These are phyloP conservation scores for Ceratoteleas bidentatus DNA, from an alignment of 1,140 invertebrate species.

Conservation along the genomic window DNA sequence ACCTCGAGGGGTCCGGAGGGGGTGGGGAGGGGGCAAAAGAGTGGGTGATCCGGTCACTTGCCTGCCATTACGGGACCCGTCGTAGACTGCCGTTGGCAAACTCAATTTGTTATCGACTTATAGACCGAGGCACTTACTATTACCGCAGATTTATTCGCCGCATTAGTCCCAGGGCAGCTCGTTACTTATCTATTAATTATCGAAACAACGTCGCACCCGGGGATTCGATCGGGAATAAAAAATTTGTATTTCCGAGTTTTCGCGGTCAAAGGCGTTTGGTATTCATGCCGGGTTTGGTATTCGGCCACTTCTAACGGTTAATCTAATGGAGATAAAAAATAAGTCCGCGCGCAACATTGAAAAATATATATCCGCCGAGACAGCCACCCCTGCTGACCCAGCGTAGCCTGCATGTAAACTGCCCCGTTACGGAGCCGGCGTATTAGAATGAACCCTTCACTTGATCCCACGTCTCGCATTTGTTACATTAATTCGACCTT, in stretches of 20 bases:
- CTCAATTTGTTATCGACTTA: constrained; percentile 82
- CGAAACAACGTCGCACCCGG: constrained; percentile 52
- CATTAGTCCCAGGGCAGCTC: constrained; percentile 74
- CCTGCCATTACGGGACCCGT: constrained; percentile 74
- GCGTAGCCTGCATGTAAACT: constrained; percentile 79
- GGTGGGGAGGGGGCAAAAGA: constrained; percentile 23
- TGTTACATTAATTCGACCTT: constrained; percentile 26
- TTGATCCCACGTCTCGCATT: constrained; percentile 25
- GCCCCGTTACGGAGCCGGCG: constrained; percentile 70
- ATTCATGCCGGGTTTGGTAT: too few relatives aligned
- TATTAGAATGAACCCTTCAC: constrained; percentile 52
- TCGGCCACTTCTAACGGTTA: not conserved
- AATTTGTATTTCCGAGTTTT: too few relatives aligned
- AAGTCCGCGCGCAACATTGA: constrained; percentile 77
- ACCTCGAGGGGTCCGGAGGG: too few relatives aligned
- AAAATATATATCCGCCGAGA: constrained; percentile 71
- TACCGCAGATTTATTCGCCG: constrained; percentile 81
- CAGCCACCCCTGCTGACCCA: constrained; percentile 72
- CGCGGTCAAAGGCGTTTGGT: too few relatives aligned
- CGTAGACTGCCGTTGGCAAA: constrained; percentile 76
- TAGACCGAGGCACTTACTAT: constrained; percentile 81
- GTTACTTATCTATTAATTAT: constrained; percentile 81
- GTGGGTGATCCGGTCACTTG: constrained; percentile 74
- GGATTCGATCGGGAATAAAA: too few relatives aligned
- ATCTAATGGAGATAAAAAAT: constrained; percentile 82